A percentile compares a stretch with the other conserved stretches of the same genome.
Evolutionary conservation across 2,797 vertebrate species (phyloP).

Genomic region (Helarctos malayanus): DNA sequence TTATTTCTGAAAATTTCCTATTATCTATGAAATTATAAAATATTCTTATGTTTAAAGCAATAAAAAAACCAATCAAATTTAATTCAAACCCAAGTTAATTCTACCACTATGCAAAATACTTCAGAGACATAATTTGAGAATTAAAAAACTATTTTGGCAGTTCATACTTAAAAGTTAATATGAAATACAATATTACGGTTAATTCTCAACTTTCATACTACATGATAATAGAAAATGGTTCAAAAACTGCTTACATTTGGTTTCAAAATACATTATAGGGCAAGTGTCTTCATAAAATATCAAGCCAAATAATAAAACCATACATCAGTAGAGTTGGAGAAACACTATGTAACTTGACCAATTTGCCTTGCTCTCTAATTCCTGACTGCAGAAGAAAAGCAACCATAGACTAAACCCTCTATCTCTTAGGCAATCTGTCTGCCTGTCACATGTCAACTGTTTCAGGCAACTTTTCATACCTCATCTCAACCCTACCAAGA

Average conservation of each 20-base stretch:
- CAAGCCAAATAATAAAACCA: constrained; percentile 5
- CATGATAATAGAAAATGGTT: not conserved
- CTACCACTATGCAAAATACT: not conserved
- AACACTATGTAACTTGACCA: not conserved
- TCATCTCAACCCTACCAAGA: not conserved
- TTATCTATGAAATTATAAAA: constrained; percentile 31
- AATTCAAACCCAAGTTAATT: constrained; percentile 13
- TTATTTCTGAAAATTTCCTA: constrained; percentile 20
- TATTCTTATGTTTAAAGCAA: constrained; percentile 31
- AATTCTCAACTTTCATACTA: not conserved
- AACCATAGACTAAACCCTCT: not conserved
- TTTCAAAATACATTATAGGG: not conserved
- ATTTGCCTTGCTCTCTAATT: not conserved
- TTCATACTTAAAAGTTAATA: not conserved
- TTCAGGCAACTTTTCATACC: not conserved
- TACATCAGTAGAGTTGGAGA: not conserved
- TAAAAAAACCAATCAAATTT: constrained; percentile 48
- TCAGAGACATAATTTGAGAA: constrained; percentile 12
- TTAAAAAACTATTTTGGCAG: constrained; percentile 23
- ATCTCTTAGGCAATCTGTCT: not conserved
- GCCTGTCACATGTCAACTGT: not conserved
- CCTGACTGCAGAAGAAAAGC: not conserved
- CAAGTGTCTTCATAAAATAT: not conserved
- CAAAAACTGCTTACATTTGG: not conserved
- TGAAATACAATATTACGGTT: not conserved